A percentile compares a stretch with the other conserved stretches of the same genome.
Evolutionary conservation across 2,113 vertebrate genomes (phyloP).

Genomic region (Chrysemys picta): DNA sequence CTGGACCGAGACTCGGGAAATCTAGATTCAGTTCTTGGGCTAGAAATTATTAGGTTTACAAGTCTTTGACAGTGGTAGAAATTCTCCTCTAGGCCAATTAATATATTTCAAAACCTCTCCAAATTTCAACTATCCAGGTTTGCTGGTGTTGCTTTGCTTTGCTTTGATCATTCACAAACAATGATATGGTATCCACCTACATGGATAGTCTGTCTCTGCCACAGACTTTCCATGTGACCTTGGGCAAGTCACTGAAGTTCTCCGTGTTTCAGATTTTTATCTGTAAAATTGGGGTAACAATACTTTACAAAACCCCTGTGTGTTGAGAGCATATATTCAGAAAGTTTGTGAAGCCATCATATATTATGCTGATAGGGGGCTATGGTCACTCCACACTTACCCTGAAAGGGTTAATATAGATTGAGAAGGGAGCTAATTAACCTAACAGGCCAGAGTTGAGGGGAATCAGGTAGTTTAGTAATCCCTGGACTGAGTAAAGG

Average conservation of each 20-base stretch:
- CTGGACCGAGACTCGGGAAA: background rate
- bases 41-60: background rate
- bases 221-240: background rate
- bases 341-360: background rate
- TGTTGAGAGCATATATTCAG: background rate
- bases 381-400: background rate
- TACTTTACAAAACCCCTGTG: background rate
- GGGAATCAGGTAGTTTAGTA: background rate
- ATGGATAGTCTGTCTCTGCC: background rate
- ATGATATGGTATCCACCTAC: background rate
- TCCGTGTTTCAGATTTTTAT: background rate
- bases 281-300: background rate
- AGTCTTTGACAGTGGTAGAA: background rate
- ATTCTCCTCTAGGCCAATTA: slow-evolving; percentile 10
- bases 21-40: background rate
- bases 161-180: slow-evolving; percentile 11
- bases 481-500: background rate
- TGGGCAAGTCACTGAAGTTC: slow-evolving; percentile 9
- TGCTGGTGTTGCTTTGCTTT: slow-evolving; percentile 37
- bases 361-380: background rate
- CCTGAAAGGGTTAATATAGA: background rate
- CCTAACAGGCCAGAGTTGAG: background rate
- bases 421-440: background rate
- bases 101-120: slow-evolving; percentile 6
- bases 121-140: background rate